Evolutionary conservation across 2,797 vertebrate genomes (phyloP).

Genomic region (Amblyopsis hoosieri): DNA sequence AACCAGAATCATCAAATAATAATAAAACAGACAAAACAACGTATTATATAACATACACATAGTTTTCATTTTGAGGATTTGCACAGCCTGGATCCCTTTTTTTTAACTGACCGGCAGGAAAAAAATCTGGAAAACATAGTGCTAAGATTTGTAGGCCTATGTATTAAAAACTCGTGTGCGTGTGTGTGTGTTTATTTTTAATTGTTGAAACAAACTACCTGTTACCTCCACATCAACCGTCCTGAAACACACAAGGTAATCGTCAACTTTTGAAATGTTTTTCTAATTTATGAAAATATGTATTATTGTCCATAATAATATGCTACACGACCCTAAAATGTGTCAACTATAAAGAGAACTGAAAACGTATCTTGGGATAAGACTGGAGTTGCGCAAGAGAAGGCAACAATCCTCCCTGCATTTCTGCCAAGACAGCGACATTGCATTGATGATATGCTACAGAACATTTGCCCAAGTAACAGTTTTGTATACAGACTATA

Average conservation of each 20-base stretch:
- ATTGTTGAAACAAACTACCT: constrained; percentile 35
- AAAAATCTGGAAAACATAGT: constrained; percentile 84
- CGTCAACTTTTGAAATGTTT: constrained; percentile 22
- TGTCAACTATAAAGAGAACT: constrained; percentile 45
- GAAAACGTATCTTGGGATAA: constrained; percentile 43
- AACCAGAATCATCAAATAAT: constrained; percentile 92
- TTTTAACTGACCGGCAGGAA: constrained; percentile 98
- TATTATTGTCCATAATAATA: constrained; percentile 29
- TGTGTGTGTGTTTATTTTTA: constrained; percentile 27
- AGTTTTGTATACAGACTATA: constrained; percentile 12
- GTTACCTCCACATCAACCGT: constrained; percentile 60
- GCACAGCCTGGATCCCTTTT: constrained; percentile 92
- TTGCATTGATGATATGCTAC: constrained; percentile 37
- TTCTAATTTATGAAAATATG: constrained; percentile 48
- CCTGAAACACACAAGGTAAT: constrained; percentile 55
- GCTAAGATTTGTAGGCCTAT: constrained; percentile 60
- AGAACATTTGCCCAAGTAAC: constrained; percentile 26
- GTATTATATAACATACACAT: constrained; percentile 78
- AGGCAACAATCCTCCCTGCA: constrained; percentile 32
- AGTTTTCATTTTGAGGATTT: constrained; percentile 96
- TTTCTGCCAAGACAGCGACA: constrained; percentile 26
- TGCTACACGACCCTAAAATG: constrained; percentile 49
- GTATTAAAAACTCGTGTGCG: constrained; percentile 65
- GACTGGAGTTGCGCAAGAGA: constrained; percentile 47
- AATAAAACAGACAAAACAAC: constrained; percentile 79